Base-by-base conservation (phyloP, 2,888 invertebrate genomes). In the Diaperis boleti region DNA sequence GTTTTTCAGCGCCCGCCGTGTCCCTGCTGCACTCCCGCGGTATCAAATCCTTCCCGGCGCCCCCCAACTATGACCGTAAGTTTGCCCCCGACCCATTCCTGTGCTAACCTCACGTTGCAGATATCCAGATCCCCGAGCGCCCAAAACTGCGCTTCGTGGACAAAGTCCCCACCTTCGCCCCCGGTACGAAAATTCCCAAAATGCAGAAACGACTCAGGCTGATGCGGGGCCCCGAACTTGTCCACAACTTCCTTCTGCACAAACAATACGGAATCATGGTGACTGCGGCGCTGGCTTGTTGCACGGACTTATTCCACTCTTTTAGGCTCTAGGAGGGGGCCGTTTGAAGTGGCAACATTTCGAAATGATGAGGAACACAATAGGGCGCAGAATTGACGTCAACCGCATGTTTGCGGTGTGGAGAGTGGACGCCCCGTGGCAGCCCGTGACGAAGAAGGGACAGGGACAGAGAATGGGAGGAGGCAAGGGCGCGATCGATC, bases 391-490 rank as follows among this genome's bases (percentile, higher is more conserved):
- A 74, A 86, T 98, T 75, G 91, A 96, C 72, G 81, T 86, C 13
- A 88, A 85, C 66, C 87, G 88, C 72, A 94, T 94, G 91, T 99
- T 98, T 85, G 95, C 96, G 0, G 84, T 95, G 20, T 99, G 98
- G 97, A 85, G 99, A 72, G 84, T 99, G 0, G 95, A 96, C 73
- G 84, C 95, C 0, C 97, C 98, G 0, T 99, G 98, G 98, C 96
- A 98, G 75, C 93, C 98, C 0, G 82, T 96, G 6, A 94, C 95
- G 0, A 94, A 91, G 80, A 94, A 94, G 79, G 92, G 94, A 0
- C 91, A 91, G 79, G 98, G 98, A 0, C 90, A 91, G 69, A 85
- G 95, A 72, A 95, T 97, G 94, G 98, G 98, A 5, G 96, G 96
- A 68, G 98, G 98, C 8, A 99, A 99, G 85, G 96, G 95, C 4